A percentile compares a stretch with the other conserved stretches of the same genome.
Conservation (phyloP, 2,888 invertebrate genomes). For the Chaetogeoica ovagalla region DNA sequence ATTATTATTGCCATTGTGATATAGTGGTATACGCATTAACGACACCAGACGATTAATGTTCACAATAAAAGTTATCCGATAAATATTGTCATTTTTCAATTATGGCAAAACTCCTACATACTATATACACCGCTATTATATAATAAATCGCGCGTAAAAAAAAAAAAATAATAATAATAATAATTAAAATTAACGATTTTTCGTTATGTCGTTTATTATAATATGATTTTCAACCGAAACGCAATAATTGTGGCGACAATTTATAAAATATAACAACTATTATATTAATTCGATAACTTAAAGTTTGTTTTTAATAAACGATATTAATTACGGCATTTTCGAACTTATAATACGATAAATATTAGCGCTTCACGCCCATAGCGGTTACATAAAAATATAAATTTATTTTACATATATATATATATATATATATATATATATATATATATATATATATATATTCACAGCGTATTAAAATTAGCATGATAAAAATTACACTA, state of each 20-base stretch:
- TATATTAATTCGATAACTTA: neutral
- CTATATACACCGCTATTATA: neutral
- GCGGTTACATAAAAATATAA: too few relatives aligned
- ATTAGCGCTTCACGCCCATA: too few relatives aligned
- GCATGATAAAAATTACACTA: too few relatives aligned
- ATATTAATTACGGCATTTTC: too few relatives aligned
- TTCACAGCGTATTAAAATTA: too few relatives aligned
- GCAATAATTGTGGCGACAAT: neutral
- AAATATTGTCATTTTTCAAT: conserved; percentile 28
- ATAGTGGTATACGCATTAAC: neutral
- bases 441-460: too few relatives aligned
- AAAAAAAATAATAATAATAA: too few relatives aligned
- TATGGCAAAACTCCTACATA: neutral
- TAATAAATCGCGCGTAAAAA: neutral
- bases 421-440: too few relatives aligned
- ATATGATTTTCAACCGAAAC: neutral
- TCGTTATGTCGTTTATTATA: neutral
- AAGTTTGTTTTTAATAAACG: too few relatives aligned
- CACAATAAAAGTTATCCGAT: conserved; percentile 17
- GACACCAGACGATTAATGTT: conserved; percentile 11
- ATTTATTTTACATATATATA: too few relatives aligned
- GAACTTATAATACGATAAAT: too few relatives aligned
- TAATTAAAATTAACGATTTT: conserved; percentile 10
- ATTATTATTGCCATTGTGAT: neutral
- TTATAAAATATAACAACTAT: neutral